Base-by-base conservation (phyloP, 2,797 vertebrate species). In the Leptoclinus maculatus region DNA sequence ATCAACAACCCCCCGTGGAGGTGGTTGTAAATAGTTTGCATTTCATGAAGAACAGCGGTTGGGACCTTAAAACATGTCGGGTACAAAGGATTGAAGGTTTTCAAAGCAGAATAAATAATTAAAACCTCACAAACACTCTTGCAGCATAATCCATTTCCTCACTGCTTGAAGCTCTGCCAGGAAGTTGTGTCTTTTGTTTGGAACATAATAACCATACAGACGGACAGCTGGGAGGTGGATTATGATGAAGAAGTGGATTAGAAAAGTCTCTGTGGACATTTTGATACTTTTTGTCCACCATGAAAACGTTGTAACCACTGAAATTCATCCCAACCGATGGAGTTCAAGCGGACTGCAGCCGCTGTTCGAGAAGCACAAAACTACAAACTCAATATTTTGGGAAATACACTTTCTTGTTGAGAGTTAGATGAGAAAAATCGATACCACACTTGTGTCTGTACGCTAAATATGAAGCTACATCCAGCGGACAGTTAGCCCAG, bases 281-380 rank as follows among this genome's bases (percentile, higher is more conserved):
- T 74, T 65, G 45, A 32, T 38, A 53, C 34, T 14, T 43, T 65
- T 59, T 58, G 17, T 57, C 25, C 12, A 41, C 14, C 25, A 5
- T 32, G 8, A 47, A 60, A 56, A n/a, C 32, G 27, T 23, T 43
- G 23, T 38, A 41, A 49, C 12, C 5, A 38, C 21, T 36, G 25
- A 34, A 59, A 45, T 65, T 39, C 0, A 70, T 53, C 13, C 2
- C 8, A 66, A 19, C 9, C 29, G 13, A 69, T 19, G 62, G 19
- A 66, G 60, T 32, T 69, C 2, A 62, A 76, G 63, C 45, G 51
- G 53, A 80, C 14, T 34, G 34, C 25, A 82, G 76, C 11, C 16
- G 53, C 41, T 78, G 64, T 72, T 64, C n/a, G 1, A 34, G 27
- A 66, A 64, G 0, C 41, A 13, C 10, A 53, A 66, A 79, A 71